Percentiles rank a stretch among this genome's conserved stretches.
phyloP scores from a whole-genome alignment of 2,888 invertebrate species.

The Marasmarcha lunaedactyla region DNA sequence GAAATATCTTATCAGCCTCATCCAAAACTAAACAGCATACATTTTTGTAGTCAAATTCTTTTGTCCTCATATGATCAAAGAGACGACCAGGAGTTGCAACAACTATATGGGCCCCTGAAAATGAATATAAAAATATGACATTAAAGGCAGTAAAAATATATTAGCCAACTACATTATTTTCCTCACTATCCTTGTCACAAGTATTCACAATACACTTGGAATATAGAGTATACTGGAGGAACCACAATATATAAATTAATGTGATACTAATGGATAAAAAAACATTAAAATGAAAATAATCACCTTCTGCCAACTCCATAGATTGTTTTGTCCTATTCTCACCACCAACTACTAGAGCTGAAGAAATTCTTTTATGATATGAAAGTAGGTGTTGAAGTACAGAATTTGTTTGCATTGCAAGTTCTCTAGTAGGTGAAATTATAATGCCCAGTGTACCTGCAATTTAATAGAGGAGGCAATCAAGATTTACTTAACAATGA shows the following conservation, averaged over 20 bases:
- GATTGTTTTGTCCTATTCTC: slow-evolving; percentile 89
- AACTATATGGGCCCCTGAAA: slow-evolving; percentile 83
- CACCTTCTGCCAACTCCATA: slow-evolving; percentile 83
- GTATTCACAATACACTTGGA: too few relatives aligned
- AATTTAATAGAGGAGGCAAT: slow-evolving; percentile 14
- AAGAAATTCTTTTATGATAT: slow-evolving; percentile 82
- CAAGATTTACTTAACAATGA: slow-evolving; percentile 3
- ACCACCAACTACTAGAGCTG: slow-evolving; percentile 94
- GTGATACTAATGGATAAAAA: too few relatives aligned
- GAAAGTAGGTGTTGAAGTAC: slow-evolving; percentile 89
- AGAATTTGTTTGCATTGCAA: slow-evolving; percentile 95
- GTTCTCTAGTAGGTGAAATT: slow-evolving; percentile 94
- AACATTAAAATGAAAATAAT: too few relatives aligned
- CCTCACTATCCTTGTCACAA: too few relatives aligned
- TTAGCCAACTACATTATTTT: background rate
- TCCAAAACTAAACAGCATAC: slow-evolving; percentile 92
- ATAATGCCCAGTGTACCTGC: slow-evolving; percentile 87
- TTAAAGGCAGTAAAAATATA: background rate
- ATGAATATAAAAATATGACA: slow-evolving; percentile 2
- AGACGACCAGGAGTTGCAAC: slow-evolving; percentile 96
- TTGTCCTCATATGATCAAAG: slow-evolving; percentile 92
- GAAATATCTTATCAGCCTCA: slow-evolving; percentile 96
- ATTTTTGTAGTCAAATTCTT: slow-evolving; percentile 90
- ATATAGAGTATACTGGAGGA: too few relatives aligned
- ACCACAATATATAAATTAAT: too few relatives aligned